Conservation (phyloP, 2,113 vertebrate genomes). For the Trogon melanurus region DNA sequence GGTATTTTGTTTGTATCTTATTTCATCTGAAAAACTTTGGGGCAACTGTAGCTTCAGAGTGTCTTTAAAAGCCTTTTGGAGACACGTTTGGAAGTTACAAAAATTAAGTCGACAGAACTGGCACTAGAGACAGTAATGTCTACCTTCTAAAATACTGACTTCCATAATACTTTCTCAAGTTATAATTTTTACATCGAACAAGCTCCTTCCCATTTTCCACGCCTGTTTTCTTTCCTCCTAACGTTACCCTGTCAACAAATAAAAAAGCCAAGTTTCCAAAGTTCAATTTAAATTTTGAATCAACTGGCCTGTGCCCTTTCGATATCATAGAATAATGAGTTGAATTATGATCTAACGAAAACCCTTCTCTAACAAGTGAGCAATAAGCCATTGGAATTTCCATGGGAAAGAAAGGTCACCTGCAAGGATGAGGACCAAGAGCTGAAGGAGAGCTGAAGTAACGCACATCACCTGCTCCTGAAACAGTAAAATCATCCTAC, state of each 20-base stretch:
- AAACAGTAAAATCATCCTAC: not conserved
- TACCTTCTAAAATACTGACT: not conserved
- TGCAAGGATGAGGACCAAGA: not conserved
- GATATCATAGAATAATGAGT: not conserved
- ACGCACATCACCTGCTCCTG: not conserved
- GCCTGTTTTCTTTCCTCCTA: not conserved
- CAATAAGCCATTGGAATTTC: not conserved
- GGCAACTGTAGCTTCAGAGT: not conserved
- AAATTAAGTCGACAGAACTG: not conserved
- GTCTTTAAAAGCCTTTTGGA: not conserved
- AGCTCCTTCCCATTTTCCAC: not conserved
- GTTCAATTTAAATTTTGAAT: not conserved
- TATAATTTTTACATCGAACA: not conserved
- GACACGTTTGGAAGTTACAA: not conserved
- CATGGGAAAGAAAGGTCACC: not conserved
- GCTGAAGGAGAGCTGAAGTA: not conserved
- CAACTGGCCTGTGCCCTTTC: not conserved
- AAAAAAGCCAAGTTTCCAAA: not conserved
- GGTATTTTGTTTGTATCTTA: not conserved
- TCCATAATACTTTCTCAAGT: not conserved
- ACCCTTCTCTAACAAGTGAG: not conserved
- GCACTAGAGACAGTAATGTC: not conserved
- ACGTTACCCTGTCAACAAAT: not conserved
- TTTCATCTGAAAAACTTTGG: not conserved
- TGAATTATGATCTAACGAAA: not conserved